phyloP scores from a whole-genome alignment of 2,888 invertebrate genomes.

The Metellina segmentata region DNA sequence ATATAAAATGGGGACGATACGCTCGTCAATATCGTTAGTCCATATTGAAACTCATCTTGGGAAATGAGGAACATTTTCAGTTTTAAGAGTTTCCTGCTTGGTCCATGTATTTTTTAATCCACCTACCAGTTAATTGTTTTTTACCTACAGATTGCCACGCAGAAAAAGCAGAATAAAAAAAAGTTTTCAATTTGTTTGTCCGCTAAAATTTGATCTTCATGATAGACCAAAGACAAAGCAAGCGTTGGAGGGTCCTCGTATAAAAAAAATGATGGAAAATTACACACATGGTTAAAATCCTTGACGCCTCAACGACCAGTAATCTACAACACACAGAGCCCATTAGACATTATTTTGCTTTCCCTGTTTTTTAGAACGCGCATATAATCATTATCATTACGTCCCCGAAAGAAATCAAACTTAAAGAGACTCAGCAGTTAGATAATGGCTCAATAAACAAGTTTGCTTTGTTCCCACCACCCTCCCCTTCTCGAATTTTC shows the following conservation, averaged over 20 bases:
- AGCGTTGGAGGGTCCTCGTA: neutral
- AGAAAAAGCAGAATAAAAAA: neutral
- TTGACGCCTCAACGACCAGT: constrained; percentile 26
- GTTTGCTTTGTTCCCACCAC: neutral
- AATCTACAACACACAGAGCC: constrained; percentile 35
- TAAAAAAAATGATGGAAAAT: neutral
- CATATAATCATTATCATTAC: constrained; percentile 68
- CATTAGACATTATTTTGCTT: constrained; percentile 38
- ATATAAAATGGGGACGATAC: no score
- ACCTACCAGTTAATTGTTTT: neutral
- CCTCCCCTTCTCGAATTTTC: neutral
- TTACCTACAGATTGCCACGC: neutral
- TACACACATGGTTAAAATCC: constrained; percentile 36
- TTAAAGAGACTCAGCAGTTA: constrained; percentile 22
- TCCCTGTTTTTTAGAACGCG: constrained; percentile 1
- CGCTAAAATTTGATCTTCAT: neutral
- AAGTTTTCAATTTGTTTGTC: neutral
- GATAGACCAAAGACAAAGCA: neutral
- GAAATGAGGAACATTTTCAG: neutral
- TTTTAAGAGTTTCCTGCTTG: neutral
- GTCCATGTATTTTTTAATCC: neutral
- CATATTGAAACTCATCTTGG: neutral
- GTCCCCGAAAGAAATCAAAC: constrained; percentile 40
- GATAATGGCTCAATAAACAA: constrained; percentile 59
- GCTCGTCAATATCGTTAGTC: no score